phyloP scores from a whole-genome alignment of 1,140 invertebrate genomes.

The Drosophila funebris region DNA sequence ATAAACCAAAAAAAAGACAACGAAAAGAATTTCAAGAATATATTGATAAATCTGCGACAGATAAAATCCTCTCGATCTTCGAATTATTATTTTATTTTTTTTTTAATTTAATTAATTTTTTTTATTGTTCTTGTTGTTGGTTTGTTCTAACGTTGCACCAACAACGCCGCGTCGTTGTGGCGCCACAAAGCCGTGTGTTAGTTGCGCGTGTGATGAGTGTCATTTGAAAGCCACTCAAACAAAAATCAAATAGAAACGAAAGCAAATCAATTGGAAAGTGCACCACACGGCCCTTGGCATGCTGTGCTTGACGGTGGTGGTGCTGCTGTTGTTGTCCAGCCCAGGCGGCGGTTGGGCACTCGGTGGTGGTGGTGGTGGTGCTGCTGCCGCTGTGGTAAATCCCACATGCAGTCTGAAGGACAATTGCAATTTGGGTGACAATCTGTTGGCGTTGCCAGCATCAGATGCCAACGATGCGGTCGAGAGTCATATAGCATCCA shows the following conservation, averaged over 20 bases:
- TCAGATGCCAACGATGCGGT: conserved; percentile 57
- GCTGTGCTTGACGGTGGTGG: neutral
- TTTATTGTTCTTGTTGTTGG: neutral
- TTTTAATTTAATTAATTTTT: neutral
- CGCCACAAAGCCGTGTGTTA: neutral
- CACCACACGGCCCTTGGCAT: neutral
- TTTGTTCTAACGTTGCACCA: too few species aligned
- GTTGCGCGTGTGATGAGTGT: conserved; percentile 1
- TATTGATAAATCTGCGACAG: neutral
- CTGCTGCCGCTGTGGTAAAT: conserved; percentile 34
- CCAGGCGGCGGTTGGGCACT: conserved; percentile 1
- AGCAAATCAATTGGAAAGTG: neutral
- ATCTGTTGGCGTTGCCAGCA: conserved; percentile 46
- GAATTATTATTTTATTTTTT: neutral
- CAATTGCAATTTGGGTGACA: conserved; percentile 76
- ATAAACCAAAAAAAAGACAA: neutral
- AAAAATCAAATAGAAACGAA: neutral
- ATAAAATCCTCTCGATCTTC: neutral
- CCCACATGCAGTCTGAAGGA: conserved; percentile 76
- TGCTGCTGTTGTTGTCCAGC: neutral
- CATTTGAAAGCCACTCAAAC: neutral
- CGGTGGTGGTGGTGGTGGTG: neutral
- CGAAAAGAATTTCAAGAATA: neutral
- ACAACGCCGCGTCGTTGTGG: neutral
- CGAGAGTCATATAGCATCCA: conserved; percentile 75